Evolutionary conservation across 1,140 invertebrate species (phyloP).

Genomic region (Rhagoletis pomonella): DNA sequence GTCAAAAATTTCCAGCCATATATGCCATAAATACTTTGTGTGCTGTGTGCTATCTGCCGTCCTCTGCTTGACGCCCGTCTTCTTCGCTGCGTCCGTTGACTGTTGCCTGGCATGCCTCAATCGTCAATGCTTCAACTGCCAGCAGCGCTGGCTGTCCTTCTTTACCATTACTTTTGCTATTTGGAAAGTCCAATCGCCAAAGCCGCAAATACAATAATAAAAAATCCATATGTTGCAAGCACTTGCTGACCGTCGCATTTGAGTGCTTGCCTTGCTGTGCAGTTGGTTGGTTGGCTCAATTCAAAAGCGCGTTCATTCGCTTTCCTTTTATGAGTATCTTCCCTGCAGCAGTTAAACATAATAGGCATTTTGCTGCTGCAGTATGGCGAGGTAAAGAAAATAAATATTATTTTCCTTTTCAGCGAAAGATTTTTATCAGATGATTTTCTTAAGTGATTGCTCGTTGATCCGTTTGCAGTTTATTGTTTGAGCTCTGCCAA

Average conservation of each 20-base stretch:
- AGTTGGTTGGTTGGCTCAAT: not conserved
- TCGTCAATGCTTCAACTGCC: conserved; percentile 40
- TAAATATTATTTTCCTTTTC: conserved; percentile 40
- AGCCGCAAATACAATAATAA: conserved; percentile 25
- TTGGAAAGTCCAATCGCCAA: not conserved
- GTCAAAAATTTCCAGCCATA: conserved; percentile 18
- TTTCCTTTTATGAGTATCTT: too few relatives aligned
- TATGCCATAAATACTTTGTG: conserved; percentile 45
- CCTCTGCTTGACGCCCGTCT: too few relatives aligned
- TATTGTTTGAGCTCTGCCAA: not conserved
- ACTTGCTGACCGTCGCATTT: conserved; percentile 11
- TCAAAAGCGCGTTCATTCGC: not conserved
- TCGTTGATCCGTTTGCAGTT: conserved; percentile 43
- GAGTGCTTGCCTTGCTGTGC: not conserved
- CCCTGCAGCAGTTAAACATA: not conserved
- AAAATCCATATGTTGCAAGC: conserved; percentile 38
- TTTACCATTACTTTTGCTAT: not conserved
- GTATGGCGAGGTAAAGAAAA: not conserved
- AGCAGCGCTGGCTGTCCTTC: not conserved
- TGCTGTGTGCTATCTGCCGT: not conserved
- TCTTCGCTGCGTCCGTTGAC: too few relatives aligned
- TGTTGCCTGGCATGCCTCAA: conserved; percentile 10
- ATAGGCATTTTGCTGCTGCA: not conserved
- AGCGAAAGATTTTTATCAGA: conserved; percentile 48
- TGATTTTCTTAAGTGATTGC: conserved; percentile 52